Conservation (phyloP, 2,113 vertebrate genomes). For the Illadopsis cleaveri region DNA sequence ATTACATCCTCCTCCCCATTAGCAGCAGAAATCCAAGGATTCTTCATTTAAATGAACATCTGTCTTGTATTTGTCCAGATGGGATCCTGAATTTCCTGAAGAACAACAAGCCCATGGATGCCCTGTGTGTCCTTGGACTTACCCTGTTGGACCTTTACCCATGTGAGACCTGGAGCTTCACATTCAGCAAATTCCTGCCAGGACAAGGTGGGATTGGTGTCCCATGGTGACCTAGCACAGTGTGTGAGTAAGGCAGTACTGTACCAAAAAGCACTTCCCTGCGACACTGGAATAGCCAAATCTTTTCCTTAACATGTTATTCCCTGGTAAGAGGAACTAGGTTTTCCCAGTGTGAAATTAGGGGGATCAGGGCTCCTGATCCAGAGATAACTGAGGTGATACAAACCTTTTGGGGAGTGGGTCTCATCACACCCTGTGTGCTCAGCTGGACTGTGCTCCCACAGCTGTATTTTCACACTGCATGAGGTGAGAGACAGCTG, state of each 20-base stretch:
- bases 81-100: slow-evolving; percentile 78
- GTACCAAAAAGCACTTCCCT: background rate
- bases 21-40: background rate
- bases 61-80: slow-evolving; percentile 35
- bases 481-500: background rate
- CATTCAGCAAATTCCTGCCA: slow-evolving; percentile 73
- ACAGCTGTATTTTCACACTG: background rate
- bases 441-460: background rate
- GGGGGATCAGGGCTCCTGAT: background rate
- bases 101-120: slow-evolving; percentile 76
- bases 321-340: background rate
- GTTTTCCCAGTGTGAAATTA: background rate
- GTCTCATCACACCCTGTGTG: too few species aligned
- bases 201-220: slow-evolving; percentile 66
- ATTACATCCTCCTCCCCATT: background rate
- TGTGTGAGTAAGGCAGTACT: background rate
- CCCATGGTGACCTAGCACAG: background rate
- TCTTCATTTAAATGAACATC: background rate
- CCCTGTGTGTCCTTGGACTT: slow-evolving; percentile 77
- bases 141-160: slow-evolving; percentile 77
- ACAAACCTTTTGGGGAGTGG: background rate
- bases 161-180: slow-evolving; percentile 75
- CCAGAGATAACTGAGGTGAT: background rate
- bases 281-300: background rate
- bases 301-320: background rate